Base-by-base conservation (phyloP, 1,140 invertebrate genomes). In the Apis florea region DNA sequence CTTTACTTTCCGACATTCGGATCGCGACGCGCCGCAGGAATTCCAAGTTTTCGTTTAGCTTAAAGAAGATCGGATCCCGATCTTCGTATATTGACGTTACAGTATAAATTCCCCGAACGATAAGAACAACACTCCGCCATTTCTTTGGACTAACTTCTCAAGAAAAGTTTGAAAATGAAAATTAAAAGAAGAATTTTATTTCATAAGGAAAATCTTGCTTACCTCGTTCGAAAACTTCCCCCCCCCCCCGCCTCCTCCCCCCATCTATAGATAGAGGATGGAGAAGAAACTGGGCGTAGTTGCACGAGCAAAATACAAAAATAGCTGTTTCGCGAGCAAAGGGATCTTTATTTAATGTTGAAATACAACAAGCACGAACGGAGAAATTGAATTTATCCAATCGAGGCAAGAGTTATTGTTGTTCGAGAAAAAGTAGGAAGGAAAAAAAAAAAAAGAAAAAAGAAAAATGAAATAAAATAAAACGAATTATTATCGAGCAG, bases 41-140 rank as follows among this genome's bases (percentile, higher is more conserved):
- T 82, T 82, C 26, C 54, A 71, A 79, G 77, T 80, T 84, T 79
- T 74, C 70, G 79, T 84, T 86, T 80, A 74, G 75, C 82, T 76
- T 59, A 72, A 78, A 58, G 26, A 68, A 40, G 31, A 40, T n/a
- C n/a, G n/a, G n/a, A n/a, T n/a, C n/a, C n/a, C n/a, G n/a, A 56
- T 59, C 51, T 68, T 56, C 24, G 63, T 58, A 26, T 79, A 82
- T 87, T 86, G 85, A 86, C 67, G 59, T 79, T 76, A 63, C 17
- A 40, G 59, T 47, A 74, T 83, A 83, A 83, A 83, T 87, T 74
- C 1, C 5, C 31, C 56, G n/a, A n/a, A n/a, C 21, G 49, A 24
- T 59, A 70, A 67, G 31, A 40, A 47, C 47, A 72, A 70, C 72
- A 58, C 68, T 72, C 51, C 0, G 31, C 63, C 31, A 47, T 64